phyloP scores from a whole-genome alignment of 2,113 vertebrate species.

The Nothocercus julius region DNA sequence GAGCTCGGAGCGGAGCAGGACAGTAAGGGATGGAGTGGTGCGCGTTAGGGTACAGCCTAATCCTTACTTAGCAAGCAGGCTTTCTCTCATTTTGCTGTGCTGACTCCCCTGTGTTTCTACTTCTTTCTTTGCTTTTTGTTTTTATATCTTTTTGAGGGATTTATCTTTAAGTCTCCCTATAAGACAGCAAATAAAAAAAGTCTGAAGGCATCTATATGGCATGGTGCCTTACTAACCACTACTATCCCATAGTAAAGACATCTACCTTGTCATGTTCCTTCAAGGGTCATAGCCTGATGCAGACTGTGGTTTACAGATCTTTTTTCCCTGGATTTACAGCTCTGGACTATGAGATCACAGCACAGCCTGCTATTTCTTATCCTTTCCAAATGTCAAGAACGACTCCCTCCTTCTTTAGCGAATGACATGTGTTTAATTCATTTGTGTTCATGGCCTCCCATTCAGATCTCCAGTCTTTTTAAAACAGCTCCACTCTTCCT shows the following conservation, averaged over 20 bases:
- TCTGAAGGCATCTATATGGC: background rate
- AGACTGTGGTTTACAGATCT: background rate
- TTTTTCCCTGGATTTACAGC: constrained; percentile 20
- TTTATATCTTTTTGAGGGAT: background rate
- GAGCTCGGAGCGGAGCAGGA: fast-evolving
- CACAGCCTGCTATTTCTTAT: background rate
- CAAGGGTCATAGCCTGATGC: background rate
- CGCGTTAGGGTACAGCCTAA: background rate
- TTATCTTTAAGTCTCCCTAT: background rate
- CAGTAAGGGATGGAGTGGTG: background rate
- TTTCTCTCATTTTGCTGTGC: background rate
- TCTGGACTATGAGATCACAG: background rate
- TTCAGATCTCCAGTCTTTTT: background rate
- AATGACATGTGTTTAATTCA: background rate
- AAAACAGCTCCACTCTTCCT: background rate
- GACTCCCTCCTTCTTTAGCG: background rate
- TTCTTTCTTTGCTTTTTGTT: background rate
- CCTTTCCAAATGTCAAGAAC: constrained; percentile 2
- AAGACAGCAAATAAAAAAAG: background rate
- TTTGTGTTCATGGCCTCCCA: background rate
- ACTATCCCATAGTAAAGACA: background rate
- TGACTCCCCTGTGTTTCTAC: background rate
- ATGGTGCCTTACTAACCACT: background rate
- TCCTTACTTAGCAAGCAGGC: background rate
- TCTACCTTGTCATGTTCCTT: background rate